These are phyloP conservation scores for Argentina silus DNA, from an alignment of 2,797 vertebrate genomes.

Conservation along the genomic window DNA sequence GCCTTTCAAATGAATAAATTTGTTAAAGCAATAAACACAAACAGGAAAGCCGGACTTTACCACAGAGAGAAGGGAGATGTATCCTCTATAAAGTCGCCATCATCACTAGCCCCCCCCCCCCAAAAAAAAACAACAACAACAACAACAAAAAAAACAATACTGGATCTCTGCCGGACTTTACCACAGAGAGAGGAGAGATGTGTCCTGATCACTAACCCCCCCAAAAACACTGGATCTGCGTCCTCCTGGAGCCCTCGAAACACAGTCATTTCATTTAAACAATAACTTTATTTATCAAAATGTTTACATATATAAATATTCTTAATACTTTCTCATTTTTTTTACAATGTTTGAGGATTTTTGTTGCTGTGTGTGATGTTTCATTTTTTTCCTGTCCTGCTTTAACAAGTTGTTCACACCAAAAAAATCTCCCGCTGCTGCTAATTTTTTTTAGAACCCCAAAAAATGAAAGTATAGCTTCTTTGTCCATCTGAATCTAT, in stretches of 20 bases:
- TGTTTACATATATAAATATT: conserved; percentile 99
- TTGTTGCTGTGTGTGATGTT: conserved; percentile 71
- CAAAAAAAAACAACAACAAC: conserved; percentile 25
- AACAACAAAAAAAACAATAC: no score
- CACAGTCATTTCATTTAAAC: conserved; percentile 92
- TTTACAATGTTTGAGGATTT: conserved; percentile 91
- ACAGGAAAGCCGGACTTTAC: conserved; percentile 84
- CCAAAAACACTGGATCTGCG: no score
- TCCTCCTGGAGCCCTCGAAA: conserved; percentile 70
- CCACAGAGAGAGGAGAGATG: no score
- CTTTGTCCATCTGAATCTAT: conserved; percentile 81
- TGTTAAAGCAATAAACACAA: conserved; percentile 96
- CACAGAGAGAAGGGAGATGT: conserved; percentile 56
- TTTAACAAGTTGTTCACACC: neutral
- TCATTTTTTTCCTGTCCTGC: conserved; percentile 51
- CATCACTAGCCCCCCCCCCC: no score
- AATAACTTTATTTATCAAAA: conserved; percentile 99
- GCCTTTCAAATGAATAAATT: conserved; percentile 96
- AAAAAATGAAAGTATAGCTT: no score
- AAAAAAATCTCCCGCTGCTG: conserved; percentile 56
- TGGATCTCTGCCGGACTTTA: no score
- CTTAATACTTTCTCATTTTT: conserved; percentile 83
- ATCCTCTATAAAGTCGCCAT: conserved; percentile 60
- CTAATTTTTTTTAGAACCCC: conserved; percentile 59
- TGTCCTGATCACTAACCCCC: no score